Evolutionary conservation across 2,113 vertebrate species (phyloP).

Genomic region (Nothobranchius kuhntae): DNA sequence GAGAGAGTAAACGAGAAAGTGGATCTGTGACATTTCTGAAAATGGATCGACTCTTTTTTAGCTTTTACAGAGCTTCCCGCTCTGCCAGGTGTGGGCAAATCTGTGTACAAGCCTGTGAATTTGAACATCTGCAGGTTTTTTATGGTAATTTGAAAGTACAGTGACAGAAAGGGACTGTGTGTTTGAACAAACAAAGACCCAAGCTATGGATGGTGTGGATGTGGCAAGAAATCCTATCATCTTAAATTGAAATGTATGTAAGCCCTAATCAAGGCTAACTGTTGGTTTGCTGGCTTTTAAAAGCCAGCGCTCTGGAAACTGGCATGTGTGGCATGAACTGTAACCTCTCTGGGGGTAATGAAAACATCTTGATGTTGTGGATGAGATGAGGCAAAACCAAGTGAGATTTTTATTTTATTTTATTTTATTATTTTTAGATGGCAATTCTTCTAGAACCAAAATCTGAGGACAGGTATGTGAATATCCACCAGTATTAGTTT

Average conservation of each 20-base stretch:
- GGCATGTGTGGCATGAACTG: constrained; percentile 13
- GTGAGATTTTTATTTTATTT: not conserved
- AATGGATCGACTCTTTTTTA: constrained; percentile 24
- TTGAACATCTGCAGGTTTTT: not conserved
- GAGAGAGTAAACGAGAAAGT: constrained; percentile 42
- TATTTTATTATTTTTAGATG: not conserved
- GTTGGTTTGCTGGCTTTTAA: constrained; percentile 15
- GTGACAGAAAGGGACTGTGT: constrained; percentile 1
- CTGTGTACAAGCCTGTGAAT: constrained; percentile 2
- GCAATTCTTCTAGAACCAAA: not conserved
- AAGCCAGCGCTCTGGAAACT: constrained; percentile 8
- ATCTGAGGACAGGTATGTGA: not conserved
- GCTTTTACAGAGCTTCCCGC: not conserved
- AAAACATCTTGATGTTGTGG: constrained; percentile 9
- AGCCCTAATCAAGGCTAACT: constrained; percentile 2
- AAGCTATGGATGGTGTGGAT: constrained; percentile 3
- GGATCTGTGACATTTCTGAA: constrained; percentile 25
- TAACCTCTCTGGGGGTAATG: constrained; percentile 1
- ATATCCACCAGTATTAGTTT: no score
- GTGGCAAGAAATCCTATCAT: not conserved
- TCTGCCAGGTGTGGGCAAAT: not conserved
- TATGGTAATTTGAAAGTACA: not conserved
- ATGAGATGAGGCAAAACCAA: constrained; percentile 14
- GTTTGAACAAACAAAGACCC: not conserved
- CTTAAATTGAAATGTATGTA: not conserved